Evolutionary conservation across 2,113 vertebrate species (phyloP).

Genomic region (Malurus melanocephalus): DNA sequence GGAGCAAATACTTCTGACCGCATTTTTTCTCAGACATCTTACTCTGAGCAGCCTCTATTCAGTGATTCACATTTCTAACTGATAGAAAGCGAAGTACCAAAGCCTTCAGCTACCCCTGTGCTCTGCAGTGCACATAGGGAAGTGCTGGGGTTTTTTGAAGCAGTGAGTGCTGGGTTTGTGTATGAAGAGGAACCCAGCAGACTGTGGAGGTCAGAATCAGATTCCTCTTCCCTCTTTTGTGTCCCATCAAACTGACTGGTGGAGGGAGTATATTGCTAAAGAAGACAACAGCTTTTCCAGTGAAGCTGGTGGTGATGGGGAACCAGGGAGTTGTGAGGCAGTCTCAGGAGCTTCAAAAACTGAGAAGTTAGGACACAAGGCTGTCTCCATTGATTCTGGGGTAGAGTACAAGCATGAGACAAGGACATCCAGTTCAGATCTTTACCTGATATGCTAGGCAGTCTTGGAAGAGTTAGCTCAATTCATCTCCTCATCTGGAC

Average conservation of each 20-base stretch:
- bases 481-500: neutral
- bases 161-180: neutral
- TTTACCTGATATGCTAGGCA: neutral
- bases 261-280: neutral
- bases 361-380: neutral
- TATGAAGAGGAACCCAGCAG: neutral
- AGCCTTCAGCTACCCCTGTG: neutral
- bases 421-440: neutral
- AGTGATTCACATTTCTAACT: neutral
- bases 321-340: neutral
- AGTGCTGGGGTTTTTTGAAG: neutral
- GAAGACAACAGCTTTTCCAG: neutral
- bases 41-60: neutral
- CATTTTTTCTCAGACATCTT: neutral
- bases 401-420: neutral
- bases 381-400: neutral
- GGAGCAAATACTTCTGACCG: neutral
- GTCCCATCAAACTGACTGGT: neutral
- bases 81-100: neutral
- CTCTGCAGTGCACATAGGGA: neutral
- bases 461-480: neutral
- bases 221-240: neutral
- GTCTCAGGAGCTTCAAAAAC: neutral
- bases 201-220: neutral
- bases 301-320: neutral